phyloP scores from a whole-genome alignment of 2,113 vertebrate genomes.

The Salminus brasiliensis region DNA sequence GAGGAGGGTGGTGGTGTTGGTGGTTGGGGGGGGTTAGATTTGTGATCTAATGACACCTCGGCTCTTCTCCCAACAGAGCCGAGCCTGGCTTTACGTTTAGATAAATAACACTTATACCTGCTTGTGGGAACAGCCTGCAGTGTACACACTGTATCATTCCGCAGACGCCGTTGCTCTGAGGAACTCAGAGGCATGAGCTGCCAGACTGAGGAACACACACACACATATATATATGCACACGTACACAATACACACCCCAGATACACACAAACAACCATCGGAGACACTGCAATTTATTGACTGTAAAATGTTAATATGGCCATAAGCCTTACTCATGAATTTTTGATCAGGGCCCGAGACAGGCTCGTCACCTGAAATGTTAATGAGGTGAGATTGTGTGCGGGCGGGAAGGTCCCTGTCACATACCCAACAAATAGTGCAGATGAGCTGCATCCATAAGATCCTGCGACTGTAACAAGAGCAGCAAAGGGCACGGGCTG shows the following conservation, averaged over 20 bases:
- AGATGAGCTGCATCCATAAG: constrained; percentile 65
- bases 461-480: constrained; percentile 61
- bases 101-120: constrained; percentile 45
- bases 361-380: constrained; percentile 77
- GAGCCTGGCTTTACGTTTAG: constrained; percentile 14
- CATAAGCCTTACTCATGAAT: constrained; percentile 75
- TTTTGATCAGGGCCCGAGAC: constrained; percentile 73
- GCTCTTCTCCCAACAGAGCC: not conserved
- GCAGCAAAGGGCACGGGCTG: constrained; percentile 55
- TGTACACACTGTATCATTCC: not conserved
- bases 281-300: constrained; percentile 71
- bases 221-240: not conserved
- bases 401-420: constrained; percentile 61
- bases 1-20: too few relatives aligned
- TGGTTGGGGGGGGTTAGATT: not conserved
- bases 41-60: not conserved
- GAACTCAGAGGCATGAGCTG: not conserved
- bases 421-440: constrained; percentile 68
- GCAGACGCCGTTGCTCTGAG: constrained; percentile 11
- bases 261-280: constrained; percentile 45
- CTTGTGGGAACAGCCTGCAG: constrained; percentile 6
- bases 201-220: constrained; percentile 18
- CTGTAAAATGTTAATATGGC: constrained; percentile 80
- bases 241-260: constrained; percentile 1
- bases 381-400: constrained; percentile 76